Evolutionary conservation across 2,113 vertebrate species (phyloP).

Genomic region (Eretmochelys imbricata): DNA sequence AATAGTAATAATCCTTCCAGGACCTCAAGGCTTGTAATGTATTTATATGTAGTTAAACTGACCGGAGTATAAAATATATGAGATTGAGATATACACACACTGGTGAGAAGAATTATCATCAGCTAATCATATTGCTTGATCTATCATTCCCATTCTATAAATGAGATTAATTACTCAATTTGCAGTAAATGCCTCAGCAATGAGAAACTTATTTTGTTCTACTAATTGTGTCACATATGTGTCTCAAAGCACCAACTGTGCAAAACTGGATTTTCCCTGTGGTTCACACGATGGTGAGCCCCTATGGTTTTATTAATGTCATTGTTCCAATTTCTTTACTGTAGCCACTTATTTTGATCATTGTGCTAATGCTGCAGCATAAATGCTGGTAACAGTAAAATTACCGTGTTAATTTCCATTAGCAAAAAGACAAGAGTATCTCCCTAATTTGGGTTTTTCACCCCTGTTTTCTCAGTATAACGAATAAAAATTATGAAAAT

Average conservation of each 20-base stretch:
- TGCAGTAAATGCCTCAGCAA: slow-evolving; percentile 60
- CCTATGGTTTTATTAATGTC: slow-evolving; percentile 64
- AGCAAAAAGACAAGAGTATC: slow-evolving; percentile 28
- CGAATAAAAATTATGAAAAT: slow-evolving; percentile 48
- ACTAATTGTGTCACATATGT: slow-evolving; percentile 69
- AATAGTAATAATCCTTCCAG: neutral
- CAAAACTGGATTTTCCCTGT: slow-evolving; percentile 51
- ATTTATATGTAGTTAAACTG: slow-evolving; percentile 34
- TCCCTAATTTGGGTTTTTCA: slow-evolving; percentile 20
- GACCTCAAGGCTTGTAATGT: neutral
- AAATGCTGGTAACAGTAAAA: slow-evolving; percentile 49
- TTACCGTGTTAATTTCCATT: slow-evolving; percentile 9
- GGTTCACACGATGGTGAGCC: slow-evolving; percentile 2
- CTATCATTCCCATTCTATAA: slow-evolving; percentile 62
- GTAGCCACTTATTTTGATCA: slow-evolving; percentile 57
- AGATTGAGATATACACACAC: slow-evolving; percentile 7
- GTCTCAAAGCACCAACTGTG: slow-evolving; percentile 65
- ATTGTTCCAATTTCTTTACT: slow-evolving; percentile 37
- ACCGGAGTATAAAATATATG: slow-evolving; percentile 26
- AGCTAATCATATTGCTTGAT: neutral
- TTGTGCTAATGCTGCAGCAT: slow-evolving; percentile 16
- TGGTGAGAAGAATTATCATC: slow-evolving; percentile 43
- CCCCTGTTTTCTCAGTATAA: slow-evolving; percentile 23
- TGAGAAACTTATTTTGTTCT: slow-evolving; percentile 72
- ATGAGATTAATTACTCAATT: slow-evolving; percentile 76